Conservation (phyloP, 2,888 invertebrate species). For the Temnothorax rugatulus region DNA sequence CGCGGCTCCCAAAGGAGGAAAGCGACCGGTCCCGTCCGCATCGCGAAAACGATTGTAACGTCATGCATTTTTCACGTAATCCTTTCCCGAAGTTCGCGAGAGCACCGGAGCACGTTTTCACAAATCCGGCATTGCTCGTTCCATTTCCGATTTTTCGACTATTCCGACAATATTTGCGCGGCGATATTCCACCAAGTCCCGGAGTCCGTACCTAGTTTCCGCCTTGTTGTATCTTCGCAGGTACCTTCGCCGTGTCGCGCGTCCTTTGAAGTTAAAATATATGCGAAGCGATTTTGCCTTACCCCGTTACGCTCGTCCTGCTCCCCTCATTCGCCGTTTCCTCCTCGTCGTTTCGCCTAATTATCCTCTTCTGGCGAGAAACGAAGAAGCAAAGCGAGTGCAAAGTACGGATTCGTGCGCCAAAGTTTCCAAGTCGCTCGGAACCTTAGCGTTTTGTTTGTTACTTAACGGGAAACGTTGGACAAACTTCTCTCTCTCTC, state of each 20-base stretch:
- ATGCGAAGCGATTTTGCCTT: constrained; percentile 17
- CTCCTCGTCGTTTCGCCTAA: constrained; percentile 25
- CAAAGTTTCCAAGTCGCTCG: constrained; percentile 48
- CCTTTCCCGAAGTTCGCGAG: constrained; percentile 8
- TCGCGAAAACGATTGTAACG: constrained; percentile 25
- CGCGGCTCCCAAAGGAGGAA: background rate
- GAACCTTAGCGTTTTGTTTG: constrained; percentile 49
- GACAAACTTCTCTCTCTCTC: constrained; percentile 27
- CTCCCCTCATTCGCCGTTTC: background rate
- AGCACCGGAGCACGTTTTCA: constrained; percentile 18
- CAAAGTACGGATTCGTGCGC: constrained; percentile 41
- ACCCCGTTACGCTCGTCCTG: background rate
- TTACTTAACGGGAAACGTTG: constrained; percentile 44
- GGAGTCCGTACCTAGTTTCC: background rate
- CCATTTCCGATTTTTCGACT: constrained; percentile 25
- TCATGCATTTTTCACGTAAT: constrained; percentile 38
- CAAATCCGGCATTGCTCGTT: constrained; percentile 2
- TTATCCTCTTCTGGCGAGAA: constrained; percentile 31
- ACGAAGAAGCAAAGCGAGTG: constrained; percentile 38
- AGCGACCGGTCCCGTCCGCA: background rate
- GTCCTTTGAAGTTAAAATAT: constrained; percentile 19
- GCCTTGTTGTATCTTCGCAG: background rate
- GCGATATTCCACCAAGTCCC: constrained; percentile 1
- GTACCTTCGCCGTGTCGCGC: background rate
- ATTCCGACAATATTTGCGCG: constrained; percentile 24